phyloP scores from a whole-genome alignment of 2,113 vertebrate genomes.

The Artemisiospiza belli region DNA sequence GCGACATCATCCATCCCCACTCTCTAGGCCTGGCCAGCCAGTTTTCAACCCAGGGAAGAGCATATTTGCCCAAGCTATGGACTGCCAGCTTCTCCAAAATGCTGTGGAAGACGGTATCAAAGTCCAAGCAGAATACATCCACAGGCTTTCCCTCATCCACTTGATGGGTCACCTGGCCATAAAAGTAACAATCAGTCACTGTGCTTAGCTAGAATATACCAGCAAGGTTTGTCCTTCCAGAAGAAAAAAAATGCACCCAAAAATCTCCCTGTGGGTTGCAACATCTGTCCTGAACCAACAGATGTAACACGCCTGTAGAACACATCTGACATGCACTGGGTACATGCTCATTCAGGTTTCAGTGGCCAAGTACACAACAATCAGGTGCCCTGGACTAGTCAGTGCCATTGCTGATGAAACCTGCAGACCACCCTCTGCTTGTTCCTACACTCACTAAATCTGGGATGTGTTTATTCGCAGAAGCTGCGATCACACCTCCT shows the following conservation, averaged over 20 bases:
- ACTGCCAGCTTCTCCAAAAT: neutral
- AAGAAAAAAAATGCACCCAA: neutral
- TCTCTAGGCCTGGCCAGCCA: neutral
- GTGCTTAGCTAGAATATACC: neutral
- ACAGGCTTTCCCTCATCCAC: neutral
- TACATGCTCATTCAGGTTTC: neutral
- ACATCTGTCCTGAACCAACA: neutral
- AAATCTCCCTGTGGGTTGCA: neutral
- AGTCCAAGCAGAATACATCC: neutral
- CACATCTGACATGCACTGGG: accelerated
- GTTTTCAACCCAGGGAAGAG: neutral
- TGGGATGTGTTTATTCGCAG: neutral
- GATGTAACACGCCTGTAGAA: neutral
- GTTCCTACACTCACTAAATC: neutral
- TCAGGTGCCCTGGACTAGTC: neutral
- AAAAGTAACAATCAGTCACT: neutral
- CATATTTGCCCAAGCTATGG: neutral
- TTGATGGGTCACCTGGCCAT: no score
- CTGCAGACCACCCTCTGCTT: neutral
- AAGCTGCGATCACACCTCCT: neutral
- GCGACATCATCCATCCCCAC: neutral
- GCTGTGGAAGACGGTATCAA: neutral
- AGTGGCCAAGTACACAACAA: neutral
- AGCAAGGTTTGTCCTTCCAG: neutral
- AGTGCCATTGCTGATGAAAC: neutral